Conservation (phyloP, 2,113 vertebrate species). For the Pteropus alecto region DNA sequence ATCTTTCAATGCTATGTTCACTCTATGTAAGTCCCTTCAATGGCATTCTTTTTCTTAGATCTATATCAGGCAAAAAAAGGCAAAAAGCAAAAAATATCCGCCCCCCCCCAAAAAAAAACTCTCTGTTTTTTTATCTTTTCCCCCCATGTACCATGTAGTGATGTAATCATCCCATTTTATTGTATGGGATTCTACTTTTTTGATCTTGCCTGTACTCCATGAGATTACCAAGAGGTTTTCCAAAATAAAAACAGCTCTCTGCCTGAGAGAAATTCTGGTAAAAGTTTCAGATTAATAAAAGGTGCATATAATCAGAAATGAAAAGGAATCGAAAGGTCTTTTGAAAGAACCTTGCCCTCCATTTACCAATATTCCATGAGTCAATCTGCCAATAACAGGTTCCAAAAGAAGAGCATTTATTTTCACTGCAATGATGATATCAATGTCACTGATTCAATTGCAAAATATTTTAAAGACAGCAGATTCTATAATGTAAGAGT, state of each 20-base stretch:
- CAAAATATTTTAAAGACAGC: slow-evolving; percentile 65
- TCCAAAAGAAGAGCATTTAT: slow-evolving; percentile 54
- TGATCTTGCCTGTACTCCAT: background rate
- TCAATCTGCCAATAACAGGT: slow-evolving; percentile 36
- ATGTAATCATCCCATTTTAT: background rate
- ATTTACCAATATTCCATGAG: slow-evolving; percentile 35
- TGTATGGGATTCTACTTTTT: background rate
- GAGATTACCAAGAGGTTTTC: background rate
- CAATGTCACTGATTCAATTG: background rate
- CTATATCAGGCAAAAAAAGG: background rate
- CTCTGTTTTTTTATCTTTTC: background rate
- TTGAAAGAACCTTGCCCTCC: background rate
- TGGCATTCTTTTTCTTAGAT: background rate
- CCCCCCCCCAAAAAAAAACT: background rate
- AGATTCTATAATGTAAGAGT: background rate
- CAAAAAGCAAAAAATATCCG: background rate
- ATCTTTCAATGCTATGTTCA: background rate
- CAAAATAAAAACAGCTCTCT: background rate
- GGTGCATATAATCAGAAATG: background rate
- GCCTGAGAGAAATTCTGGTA: background rate
- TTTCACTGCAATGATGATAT: slow-evolving; percentile 9
- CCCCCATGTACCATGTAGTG: background rate
- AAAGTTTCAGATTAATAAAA: background rate
- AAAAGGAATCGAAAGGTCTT: background rate
- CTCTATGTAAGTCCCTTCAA: background rate